Evolutionary conservation across 2,888 invertebrate genomes (phyloP).

Genomic region (Criorhina ranunculi): DNA sequence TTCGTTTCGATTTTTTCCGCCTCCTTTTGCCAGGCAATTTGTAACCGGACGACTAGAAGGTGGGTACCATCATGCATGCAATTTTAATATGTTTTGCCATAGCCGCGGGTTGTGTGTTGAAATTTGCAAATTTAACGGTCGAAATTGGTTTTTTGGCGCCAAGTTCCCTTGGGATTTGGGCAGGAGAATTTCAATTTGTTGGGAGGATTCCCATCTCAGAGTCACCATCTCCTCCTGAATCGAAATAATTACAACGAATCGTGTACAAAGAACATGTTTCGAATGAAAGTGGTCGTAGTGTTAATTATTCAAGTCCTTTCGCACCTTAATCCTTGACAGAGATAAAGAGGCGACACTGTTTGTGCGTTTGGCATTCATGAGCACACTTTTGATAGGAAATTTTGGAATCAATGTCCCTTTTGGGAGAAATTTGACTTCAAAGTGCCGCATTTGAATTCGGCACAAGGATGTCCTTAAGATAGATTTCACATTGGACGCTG

Average conservation of each 20-base stretch:
- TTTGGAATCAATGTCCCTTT: slow-evolving; percentile 12
- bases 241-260: background rate
- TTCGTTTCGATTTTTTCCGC: background rate
- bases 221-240: background rate
- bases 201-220: background rate
- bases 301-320: slow-evolving; percentile 13
- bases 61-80: slow-evolving; percentile 25
- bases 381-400: background rate
- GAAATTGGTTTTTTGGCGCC: background rate
- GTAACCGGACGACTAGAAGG: slow-evolving; percentile 10
- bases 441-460: background rate
- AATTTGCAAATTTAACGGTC: background rate
- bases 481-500: background rate
- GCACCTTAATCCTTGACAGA: background rate
- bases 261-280: background rate
- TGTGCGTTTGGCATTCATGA: slow-evolving; percentile 7
- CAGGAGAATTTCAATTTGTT: background rate
- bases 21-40: slow-evolving; percentile 5
- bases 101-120: background rate
- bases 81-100: slow-evolving; percentile 15
- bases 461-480: background rate
- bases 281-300: background rate
- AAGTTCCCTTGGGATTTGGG: background rate
- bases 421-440: slow-evolving; percentile 2
- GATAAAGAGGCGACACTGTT: too few relatives aligned